Base-by-base conservation (phyloP, 2,797 vertebrate genomes). In the Danio albolineatus region DNA sequence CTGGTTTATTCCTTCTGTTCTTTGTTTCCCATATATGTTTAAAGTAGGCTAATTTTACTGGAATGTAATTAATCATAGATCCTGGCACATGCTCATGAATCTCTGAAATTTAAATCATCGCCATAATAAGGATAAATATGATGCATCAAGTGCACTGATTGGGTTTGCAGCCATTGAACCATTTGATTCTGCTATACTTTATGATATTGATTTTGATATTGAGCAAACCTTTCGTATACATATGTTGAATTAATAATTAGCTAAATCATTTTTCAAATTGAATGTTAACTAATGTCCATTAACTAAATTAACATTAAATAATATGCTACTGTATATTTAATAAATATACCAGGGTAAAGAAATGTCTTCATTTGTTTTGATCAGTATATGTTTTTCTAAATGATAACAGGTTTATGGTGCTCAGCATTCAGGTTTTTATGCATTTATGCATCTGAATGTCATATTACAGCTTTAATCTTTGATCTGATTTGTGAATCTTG, bases 61-160 rank as follows among this genome's bases (percentile, higher is more conserved):
- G 12, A 84, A 81, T 70, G 64, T 57, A 57, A 84, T 76, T 73
- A 54, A 84, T 77, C 82, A 60, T 65, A 48, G 36, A 72, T 79
- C 60, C 41, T 87, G 83, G 80, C 53, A 84, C 64, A 49, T 28
- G 39, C 38, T 67, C 61, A 65, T 85, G 75, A 76, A 77, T 87
- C 88, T 73, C 57, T 83, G 70, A 81, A 85, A 82, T 59, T 80
- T 41, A 71, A 14, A 74, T 81, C 8, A 75, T 53, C 62, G 88
- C 10, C 81, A 79, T 86, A 43, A 83, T 67, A 83, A 74, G 67
- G 44, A 79, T 79, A 78, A 84, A 49, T 49, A n/a, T 85, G 71
- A 82, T 84, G 53, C 75, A 81, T 76, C 48, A 73, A 85, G 85
- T 85, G 43, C 66, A 73, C 60, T 78, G 59, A 66, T 77, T 81